Evolutionary conservation across 2,888 invertebrate genomes (phyloP).

Genomic region (Diarsia dahlii): DNA sequence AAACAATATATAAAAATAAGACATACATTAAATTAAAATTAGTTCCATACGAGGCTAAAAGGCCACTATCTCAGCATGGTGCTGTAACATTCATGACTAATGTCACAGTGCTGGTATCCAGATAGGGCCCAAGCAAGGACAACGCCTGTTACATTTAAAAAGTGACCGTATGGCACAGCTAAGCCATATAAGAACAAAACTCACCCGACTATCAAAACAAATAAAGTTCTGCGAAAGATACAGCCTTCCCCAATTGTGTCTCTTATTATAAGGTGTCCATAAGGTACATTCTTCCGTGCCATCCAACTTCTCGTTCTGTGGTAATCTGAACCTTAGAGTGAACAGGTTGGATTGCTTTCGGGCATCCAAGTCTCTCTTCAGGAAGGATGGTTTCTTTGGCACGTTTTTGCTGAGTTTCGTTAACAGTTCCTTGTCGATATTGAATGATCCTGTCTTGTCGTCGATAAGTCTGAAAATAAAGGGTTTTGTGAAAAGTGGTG

Average conservation of each 20-base stretch:
- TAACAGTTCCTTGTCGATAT: slow-evolving; percentile 96
- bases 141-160: neutral
- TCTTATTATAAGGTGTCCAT: slow-evolving; percentile 98
- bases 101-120: too few species aligned
- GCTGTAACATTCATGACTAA: too few species aligned
- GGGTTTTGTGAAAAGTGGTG: neutral
- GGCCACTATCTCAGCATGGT: too few species aligned
- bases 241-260: slow-evolving; percentile 96
- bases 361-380: slow-evolving; percentile 98
- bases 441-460: slow-evolving; percentile 96
- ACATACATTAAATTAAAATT: too few species aligned
- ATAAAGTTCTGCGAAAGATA: slow-evolving; percentile 98
- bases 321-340: slow-evolving; percentile 95
- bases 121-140: neutral
- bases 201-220: slow-evolving; percentile 98
- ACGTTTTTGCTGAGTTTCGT: slow-evolving; percentile 96
- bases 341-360: slow-evolving; percentile 98
- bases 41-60: too few species aligned
- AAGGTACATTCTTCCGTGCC: slow-evolving; percentile 97
- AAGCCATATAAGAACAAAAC: slow-evolving; percentile 65
- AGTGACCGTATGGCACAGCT: neutral
- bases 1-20: too few species aligned
- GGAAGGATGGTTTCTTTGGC: slow-evolving; percentile 96
- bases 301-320: slow-evolving; percentile 97
- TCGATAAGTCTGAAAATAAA: slow-evolving; percentile 94